Base-by-base conservation (phyloP, 64 coral and sea anemone genomes). In the Acropora tenuis region DNA sequence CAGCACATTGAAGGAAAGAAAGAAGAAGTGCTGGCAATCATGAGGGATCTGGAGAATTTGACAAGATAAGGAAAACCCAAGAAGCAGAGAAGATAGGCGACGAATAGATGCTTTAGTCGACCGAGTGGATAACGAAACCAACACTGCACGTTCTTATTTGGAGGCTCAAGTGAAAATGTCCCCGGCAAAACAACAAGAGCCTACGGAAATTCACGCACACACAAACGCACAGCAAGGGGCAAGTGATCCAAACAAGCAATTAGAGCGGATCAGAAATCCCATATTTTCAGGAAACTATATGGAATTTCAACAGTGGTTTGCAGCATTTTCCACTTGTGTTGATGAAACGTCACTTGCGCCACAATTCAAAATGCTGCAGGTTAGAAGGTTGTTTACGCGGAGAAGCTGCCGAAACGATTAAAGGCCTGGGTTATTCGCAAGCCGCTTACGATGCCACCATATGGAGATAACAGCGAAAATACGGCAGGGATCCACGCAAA, bases 401-500 rank as follows among this genome's bases (percentile, higher is more conserved):
- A 5, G 52, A 55, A 55, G 52, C 89, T 15, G 45, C 58, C 3
- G 89, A 91, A 2, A 82, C 89, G 13, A 74, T 91, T 9, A 77
- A 15, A 9, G 52, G 52, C 4, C 80, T 91, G 12, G 79, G 89
- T 40, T 91, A 91, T 19, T 91, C 89, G 46, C 0, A 84, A 41
- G 80, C 41, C 8, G 89, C 89, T 13, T 91, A 82, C 42, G 50
- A 91, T 0, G 78, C 75, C 1, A 67, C 80, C n/a, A 71, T 48
- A 73, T 44, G 63, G 20, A 83, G 80, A 18, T 43, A 84, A 15
- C 8, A 66, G 15, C 42, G 80, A 2, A 91, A 91, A 73, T 91
- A 91, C 69, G 67, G 89, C 42, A 89, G 89, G 13, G 67, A 80
- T 85, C 71, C 89, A 84, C 73, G 84, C 46, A 59, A 95, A 82